Percentiles rank a stretch among this genome's conserved stretches.
Evolutionary conservation across 2,797 vertebrate genomes (phyloP).

Genomic region (Zalophus californianus): DNA sequence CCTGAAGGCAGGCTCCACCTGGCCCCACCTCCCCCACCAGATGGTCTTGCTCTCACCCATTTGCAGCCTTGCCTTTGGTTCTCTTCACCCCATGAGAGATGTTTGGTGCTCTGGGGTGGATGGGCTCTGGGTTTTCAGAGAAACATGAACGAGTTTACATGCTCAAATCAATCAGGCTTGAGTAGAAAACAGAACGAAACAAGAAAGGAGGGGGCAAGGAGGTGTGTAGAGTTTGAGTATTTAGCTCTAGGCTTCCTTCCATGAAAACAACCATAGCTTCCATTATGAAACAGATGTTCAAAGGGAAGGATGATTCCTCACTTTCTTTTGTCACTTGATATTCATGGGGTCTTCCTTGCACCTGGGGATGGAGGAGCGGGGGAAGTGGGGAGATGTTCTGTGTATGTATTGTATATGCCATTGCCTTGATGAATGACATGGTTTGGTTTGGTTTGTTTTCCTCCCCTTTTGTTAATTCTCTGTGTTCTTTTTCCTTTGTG

Average conservation of each 20-base stretch:
- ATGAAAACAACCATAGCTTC: background rate
- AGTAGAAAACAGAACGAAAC: background rate
- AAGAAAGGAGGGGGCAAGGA: fast-evolving
- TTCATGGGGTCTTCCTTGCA: background rate
- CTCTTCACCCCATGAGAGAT: background rate
- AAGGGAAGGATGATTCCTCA: background rate
- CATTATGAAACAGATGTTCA: background rate
- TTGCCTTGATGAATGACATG: slow-evolving; percentile 79
- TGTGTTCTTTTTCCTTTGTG: slow-evolving; percentile 91
- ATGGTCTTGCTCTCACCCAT: background rate
- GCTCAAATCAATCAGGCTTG: background rate
- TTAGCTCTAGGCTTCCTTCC: background rate
- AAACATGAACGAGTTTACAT: background rate
- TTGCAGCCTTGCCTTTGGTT: background rate
- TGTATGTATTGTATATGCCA: slow-evolving; percentile 80
- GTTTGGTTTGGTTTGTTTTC: slow-evolving; percentile 76
- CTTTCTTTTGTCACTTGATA: background rate
- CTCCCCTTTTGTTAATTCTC: slow-evolving; percentile 89
- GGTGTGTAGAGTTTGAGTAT: background rate
- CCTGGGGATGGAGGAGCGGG: background rate
- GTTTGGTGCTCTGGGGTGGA: background rate
- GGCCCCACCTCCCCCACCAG: background rate
- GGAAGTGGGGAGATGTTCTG: slow-evolving; percentile 48
- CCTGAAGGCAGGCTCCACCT: background rate
- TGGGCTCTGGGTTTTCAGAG: background rate